Conservation (phyloP, 2,113 vertebrate species). For the Microtus richardsoni region DNA sequence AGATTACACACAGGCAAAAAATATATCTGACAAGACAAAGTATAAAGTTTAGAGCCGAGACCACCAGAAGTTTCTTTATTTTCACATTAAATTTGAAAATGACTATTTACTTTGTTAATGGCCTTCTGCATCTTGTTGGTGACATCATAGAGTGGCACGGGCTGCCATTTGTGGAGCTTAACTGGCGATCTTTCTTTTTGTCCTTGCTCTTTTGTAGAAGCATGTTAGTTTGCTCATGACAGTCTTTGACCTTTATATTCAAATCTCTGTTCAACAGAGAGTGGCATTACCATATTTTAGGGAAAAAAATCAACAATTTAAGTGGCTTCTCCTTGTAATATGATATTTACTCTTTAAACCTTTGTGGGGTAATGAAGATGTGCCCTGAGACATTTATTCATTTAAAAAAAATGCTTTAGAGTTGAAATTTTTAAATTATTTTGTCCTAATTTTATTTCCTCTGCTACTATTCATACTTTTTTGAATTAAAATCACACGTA, state of each 20-base stretch:
- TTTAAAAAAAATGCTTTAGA: background rate
- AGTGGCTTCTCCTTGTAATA: background rate
- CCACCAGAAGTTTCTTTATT: background rate
- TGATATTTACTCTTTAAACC: background rate
- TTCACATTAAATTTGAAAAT: background rate
- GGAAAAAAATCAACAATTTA: background rate
- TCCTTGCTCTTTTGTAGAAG: background rate
- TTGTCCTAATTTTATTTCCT: background rate
- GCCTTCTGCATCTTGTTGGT: background rate
- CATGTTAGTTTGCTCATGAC: background rate
- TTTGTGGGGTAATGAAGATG: background rate
- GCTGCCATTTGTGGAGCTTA: background rate
- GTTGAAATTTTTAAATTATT: background rate
- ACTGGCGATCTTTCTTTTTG: background rate
- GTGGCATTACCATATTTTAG: background rate
- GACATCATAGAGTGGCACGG: background rate
- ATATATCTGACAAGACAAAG: background rate
- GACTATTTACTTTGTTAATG: background rate
- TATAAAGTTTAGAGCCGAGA: background rate
- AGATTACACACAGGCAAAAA: background rate
- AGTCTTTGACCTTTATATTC: background rate
- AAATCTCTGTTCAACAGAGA: background rate
- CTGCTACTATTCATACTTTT: background rate
- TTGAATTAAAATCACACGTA: background rate
- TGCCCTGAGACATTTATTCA: background rate